phyloP scores from a whole-genome alignment of 2,113 vertebrate species.

The Psephotus haematonotus region DNA sequence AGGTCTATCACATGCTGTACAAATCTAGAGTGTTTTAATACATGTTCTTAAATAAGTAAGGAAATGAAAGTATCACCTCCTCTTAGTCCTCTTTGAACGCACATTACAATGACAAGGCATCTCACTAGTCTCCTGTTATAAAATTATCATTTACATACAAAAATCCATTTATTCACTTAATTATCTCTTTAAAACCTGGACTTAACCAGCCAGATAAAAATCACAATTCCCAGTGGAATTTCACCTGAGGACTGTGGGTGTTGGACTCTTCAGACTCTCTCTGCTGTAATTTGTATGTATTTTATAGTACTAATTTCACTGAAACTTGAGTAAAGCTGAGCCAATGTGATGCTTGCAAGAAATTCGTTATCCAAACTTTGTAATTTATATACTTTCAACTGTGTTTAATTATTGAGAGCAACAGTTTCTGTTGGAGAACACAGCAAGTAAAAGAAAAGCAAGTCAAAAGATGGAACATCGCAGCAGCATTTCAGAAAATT shows the following conservation, averaged over 20 bases:
- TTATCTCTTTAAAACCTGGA: constrained; percentile 6
- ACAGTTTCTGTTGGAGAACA: neutral
- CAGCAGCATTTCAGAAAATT: constrained; percentile 33
- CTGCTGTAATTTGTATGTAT: neutral
- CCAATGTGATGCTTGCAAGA: constrained; percentile 34
- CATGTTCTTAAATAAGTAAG: constrained; percentile 22
- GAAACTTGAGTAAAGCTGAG: constrained; percentile 6
- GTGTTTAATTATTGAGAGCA: constrained; percentile 40
- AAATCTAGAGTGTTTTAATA: constrained; percentile 13
- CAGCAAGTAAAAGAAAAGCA: neutral
- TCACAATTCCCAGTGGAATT: constrained; percentile 14
- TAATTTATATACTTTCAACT: constrained; percentile 1
- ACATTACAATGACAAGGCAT: neutral
- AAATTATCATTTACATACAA: constrained; percentile 6
- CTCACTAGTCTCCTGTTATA: neutral
- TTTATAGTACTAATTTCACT: neutral
- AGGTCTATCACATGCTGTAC: neutral
- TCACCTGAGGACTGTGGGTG: neutral
- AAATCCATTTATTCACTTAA: constrained; percentile 23
- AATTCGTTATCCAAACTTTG: constrained; percentile 38
- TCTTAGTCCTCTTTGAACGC: neutral
- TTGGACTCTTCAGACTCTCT: neutral
- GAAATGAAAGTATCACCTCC: constrained; percentile 1
- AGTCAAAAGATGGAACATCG: neutral
- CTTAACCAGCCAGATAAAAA: constrained; percentile 37